phyloP scores from a whole-genome alignment of 2,113 vertebrate species.

The Podocnemis expansa region DNA sequence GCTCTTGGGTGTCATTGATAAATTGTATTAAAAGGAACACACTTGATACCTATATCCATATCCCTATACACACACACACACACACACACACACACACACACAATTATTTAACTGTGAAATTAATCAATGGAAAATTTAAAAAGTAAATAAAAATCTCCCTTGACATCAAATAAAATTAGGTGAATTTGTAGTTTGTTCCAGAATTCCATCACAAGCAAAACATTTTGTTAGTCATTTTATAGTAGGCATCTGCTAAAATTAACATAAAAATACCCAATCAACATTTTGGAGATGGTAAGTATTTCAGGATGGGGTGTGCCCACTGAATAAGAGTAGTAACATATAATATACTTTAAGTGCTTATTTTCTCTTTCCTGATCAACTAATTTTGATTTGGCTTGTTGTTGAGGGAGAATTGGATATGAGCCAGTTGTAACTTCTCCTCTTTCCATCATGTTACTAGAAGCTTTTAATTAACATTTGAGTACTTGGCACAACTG shows the following conservation, averaged over 20 bases:
- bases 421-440: background rate
- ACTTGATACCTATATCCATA: background rate
- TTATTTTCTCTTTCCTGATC: background rate
- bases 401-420: background rate
- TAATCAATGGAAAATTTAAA: background rate
- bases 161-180: background rate
- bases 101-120: background rate
- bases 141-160: background rate
- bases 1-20: background rate
- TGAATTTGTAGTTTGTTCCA: background rate
- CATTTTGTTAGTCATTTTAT: background rate
- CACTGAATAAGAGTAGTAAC: background rate
- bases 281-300: background rate
- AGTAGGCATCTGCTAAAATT: background rate
- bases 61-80: background rate
- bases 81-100: background rate
- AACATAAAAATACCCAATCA: background rate
- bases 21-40: background rate
- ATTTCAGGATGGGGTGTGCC: background rate
- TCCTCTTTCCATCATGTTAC: slow-evolving; percentile 4
- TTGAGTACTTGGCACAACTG: background rate
- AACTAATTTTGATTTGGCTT: slow-evolving; percentile 30
- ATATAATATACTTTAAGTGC: background rate
- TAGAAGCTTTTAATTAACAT: slow-evolving; percentile 50
- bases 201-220: background rate